These are phyloP conservation scores for Nautilus pompilius DNA, from an alignment of 1,140 invertebrate species.

Conservation along the genomic window DNA sequence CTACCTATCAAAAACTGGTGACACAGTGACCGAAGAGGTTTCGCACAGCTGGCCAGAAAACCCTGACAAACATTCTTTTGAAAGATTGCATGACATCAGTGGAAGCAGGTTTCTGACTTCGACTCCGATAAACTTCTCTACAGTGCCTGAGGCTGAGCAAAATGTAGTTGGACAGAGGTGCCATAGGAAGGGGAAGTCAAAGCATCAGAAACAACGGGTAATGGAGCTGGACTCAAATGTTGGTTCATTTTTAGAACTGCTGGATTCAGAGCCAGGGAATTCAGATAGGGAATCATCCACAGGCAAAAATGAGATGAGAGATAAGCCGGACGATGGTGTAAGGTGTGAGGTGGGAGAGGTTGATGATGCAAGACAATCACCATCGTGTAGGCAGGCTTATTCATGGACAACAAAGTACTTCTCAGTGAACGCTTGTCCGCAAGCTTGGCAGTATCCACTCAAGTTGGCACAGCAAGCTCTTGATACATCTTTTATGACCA, in stretches of 20 bases:
- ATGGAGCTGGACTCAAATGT: neutral
- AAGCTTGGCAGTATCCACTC: slow-evolving; percentile 27
- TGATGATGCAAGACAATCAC: neutral
- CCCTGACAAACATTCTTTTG: slow-evolving; percentile 4
- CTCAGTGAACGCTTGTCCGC: slow-evolving; percentile 30
- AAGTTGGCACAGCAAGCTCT: slow-evolving; percentile 18
- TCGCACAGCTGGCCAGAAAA: no score
- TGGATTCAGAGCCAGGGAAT: neutral
- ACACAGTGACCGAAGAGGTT: no score
- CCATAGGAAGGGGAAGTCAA: neutral
- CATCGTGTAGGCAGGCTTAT: slow-evolving; percentile 23
- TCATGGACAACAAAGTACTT: slow-evolving; percentile 31
- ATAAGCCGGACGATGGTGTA: neutral
- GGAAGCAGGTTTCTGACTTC: neutral
- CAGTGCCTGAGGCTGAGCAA: neutral
- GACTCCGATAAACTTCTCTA: neutral
- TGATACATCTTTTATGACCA: no score
- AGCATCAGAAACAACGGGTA: neutral
- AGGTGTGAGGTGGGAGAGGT: neutral
- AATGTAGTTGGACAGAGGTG: neutral
- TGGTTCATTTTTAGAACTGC: neutral
- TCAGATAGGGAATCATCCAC: neutral
- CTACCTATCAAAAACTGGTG: slow-evolving; percentile 33
- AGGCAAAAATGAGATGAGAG: neutral
- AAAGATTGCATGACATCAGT: neutral